Evolutionary conservation across 2,113 vertebrate genomes (phyloP), one percentile per base, ranked within the genome.

Genomic region (Osmerus eperlanus): DNA sequence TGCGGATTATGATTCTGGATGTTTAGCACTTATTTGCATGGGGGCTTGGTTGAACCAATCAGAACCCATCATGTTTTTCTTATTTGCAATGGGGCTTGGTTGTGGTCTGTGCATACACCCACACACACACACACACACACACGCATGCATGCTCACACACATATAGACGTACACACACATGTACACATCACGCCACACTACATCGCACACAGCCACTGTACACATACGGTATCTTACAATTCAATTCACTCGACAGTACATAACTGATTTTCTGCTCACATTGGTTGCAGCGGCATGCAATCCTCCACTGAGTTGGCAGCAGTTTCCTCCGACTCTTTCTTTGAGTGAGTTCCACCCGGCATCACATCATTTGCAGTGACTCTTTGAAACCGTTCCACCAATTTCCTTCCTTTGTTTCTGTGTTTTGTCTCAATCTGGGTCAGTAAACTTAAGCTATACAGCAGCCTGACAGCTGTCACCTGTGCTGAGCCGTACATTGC

Each of bases 381-480:
- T 51, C 79, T 55, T 56, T 69, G 71, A 77, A 65, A 78, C 65
- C 3, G 1, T 69, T 58, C 67, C 54, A 52, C 60, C 78, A 53
- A 54, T 62, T 78, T 61, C n/a, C 68, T 70, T 47, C 12, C 29
- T 68, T 71, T 70, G 4, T 1, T 41, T 14, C 23, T 15, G 12
- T 14, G 60, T 62, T 47, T 47, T 52, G 56, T 12, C 4, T 61
- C 65, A 61, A 88, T 75, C 72, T 82, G 68, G 84, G 86, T 85
- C 86, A 81, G 55, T 52, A 78, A 80, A 79, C 54, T 70, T 60
- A 3, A 76, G 68, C 73, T 19, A 1, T 73, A 73, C 72, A 53
- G 67, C 72, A 74, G 78, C 67, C 74, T 16, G 76, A 66, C 84
- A 77, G 81, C 82, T 78, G 80, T 84, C 80, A 74, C 70, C 75